Base-by-base conservation (phyloP, 2,797 vertebrate species). In the Cetoscarus ocellatus region DNA sequence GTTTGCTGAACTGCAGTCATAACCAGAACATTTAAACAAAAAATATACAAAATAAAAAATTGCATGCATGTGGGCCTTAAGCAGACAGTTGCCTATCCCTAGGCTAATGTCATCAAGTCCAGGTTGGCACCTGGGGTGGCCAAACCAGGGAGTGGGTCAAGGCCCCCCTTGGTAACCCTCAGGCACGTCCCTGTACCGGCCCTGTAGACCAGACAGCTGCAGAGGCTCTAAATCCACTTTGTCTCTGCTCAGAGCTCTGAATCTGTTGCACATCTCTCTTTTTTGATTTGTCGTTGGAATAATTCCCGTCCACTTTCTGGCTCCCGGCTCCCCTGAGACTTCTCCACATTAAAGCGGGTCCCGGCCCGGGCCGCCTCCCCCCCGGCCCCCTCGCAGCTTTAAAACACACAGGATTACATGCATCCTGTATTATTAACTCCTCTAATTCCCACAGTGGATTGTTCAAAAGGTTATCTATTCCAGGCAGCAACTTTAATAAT, bases 381-480 rank as follows among this genome's bases (percentile, higher is more conserved):
- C 48, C 27, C n/a, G n/a, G 27, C 27, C 43, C 60, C 80, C 72
- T 62, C 63, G 34, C 7, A 40, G 45, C 73, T 61, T 84, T 61
- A 49, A 71, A 78, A 80, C 61, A 75, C 70, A 63, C 43, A 0
- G 27, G 57, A 83, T 82, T 80, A 77, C 53, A 13, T 51, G 19
- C 10, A 76, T 70, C 68, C 52, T 85, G 70, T 86, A 83, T 84
- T 89, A 92, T 90, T 82, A 86, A 90, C 84, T 82, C 40, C 18
- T 34, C 52, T 79, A 72, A 88, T 75, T 86, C 88, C 87, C 87
- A 48, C 15, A 53, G 84, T 50, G 73, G 12, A 57, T 49, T 73
- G 59, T 62, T 91, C 61, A 70, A 91, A 90, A 89, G 86, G 82
- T 89, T 87, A 88, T 77, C 86, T 93, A 88, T 92, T 93, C 80